Evolutionary conservation across 2,113 vertebrate genomes (phyloP).

Genomic region (Paedocypris sp.): DNA sequence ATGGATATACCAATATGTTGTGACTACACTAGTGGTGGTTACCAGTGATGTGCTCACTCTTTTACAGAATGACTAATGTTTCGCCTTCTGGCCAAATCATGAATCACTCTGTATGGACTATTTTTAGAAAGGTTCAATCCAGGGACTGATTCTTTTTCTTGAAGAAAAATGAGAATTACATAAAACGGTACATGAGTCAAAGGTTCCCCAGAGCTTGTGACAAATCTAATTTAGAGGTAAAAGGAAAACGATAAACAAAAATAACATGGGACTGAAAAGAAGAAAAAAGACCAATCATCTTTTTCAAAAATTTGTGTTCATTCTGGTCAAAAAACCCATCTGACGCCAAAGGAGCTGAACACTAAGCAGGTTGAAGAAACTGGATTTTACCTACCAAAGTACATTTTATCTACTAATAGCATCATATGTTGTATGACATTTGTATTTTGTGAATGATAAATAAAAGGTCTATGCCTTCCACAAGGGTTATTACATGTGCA

Average conservation of each 20-base stretch:
- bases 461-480: no score
- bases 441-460: no score
- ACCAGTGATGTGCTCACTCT: slow-evolving; percentile 33
- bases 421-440: no score
- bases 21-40: slow-evolving; percentile 32
- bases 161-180: not conserved
- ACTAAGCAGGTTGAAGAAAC: no score
- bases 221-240: not conserved
- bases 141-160: not conserved
- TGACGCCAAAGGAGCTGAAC: no score
- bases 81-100: slow-evolving; percentile 40
- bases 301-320: no score
- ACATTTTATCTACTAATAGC: no score
- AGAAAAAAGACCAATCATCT: no score
- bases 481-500: no score
- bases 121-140: slow-evolving; percentile 3
- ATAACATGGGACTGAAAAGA: no score
- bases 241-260: not conserved
- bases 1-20: slow-evolving; percentile 49
- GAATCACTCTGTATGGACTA: slow-evolving; percentile 18
- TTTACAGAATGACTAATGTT: slow-evolving; percentile 36
- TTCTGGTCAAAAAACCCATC: no score
- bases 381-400: no score
- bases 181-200: not conserved
- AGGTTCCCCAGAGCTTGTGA: not conserved